A percentile compares a stretch with the other conserved stretches of the same genome.
Conservation (phyloP, 2,113 vertebrate species). For the Willisornis vidua region DNA sequence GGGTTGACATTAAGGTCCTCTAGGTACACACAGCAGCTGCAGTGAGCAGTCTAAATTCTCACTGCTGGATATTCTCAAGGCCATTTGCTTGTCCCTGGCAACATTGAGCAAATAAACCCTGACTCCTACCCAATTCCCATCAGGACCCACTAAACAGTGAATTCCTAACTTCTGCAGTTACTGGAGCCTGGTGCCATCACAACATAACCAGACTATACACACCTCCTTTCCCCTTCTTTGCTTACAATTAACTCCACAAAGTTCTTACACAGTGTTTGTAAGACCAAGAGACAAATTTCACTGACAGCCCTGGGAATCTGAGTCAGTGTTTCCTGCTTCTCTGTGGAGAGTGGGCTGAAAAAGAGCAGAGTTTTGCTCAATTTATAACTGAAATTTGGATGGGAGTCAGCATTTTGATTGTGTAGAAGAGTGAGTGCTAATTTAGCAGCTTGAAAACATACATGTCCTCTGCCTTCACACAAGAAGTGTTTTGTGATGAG, state of each 20-base stretch:
- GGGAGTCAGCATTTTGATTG: not conserved
- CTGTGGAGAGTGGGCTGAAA: not conserved
- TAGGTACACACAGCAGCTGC: not conserved
- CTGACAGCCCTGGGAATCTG: accelerated
- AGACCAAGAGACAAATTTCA: not conserved
- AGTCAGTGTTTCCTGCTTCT: not conserved
- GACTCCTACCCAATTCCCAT: not conserved
- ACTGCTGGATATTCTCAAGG: not conserved
- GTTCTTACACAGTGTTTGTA: not conserved
- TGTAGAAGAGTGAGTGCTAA: accelerated
- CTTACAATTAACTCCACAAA: not conserved
- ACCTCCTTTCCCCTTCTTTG: not conserved
- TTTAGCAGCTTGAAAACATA: not conserved
- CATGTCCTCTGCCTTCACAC: not conserved
- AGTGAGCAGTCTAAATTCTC: not conserved
- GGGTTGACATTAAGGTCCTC: not conserved
- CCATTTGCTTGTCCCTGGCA: not conserved
- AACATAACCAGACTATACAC: not conserved
- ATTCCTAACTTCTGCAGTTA: not conserved
- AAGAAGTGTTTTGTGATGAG: not conserved
- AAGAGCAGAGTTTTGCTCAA: not conserved
- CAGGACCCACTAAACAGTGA: accelerated
- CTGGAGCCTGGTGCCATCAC: not conserved
- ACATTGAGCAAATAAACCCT: not conserved
- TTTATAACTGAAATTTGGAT: not conserved